Base-by-base conservation (phyloP, 2,113 vertebrate species). In the Eulemur rufifrons region DNA sequence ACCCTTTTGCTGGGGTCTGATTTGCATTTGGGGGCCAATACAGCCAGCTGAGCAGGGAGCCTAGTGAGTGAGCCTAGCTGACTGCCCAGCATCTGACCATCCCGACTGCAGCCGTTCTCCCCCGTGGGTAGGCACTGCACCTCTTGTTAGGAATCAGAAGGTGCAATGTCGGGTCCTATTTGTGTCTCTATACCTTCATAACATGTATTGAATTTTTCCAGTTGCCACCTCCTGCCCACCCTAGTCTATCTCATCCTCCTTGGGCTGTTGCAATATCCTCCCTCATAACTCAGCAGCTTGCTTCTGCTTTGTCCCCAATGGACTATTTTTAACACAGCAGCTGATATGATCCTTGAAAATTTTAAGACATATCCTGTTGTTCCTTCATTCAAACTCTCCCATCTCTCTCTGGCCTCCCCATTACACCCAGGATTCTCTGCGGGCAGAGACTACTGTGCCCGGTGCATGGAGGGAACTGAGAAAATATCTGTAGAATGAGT, bases 401-500 rank as follows among this genome's bases (percentile, higher is more conserved):
- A 3, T n/a, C 9, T 85, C 27, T 86, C 59, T 17, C 66, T 37
- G 63, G 39, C 45, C 68, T 47, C 14, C 54, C 21, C 29, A 34
- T 23, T 45, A 86, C 12, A 34, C n/a, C 17, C 37, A 73, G 54
- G 20, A 56, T 37, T 78, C 56, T 73, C 54, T 18, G 63, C 86
- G 73, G 78, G 37, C 10, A n/a, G 15, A 74, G n/a, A 21, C 13
- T n/a, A 20, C 66, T 52, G 23, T 59, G 63, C 23, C 15, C 20
- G 80, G 21, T 42, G 82, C 69, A 74, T 32, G 9, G 52, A 89
- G 54, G 32, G 42, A 20, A 56, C 91, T 89, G 18, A 47, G 25
- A 86, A 91, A 96, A 95, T 96, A 93, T 73, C 21, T 39, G 27
- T 84, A n/a, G 80, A 93, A 81, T 78, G 84, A 95, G 66, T 68